Conservation (phyloP, 2,888 invertebrate genomes). For the Uropetala carovei region DNA sequence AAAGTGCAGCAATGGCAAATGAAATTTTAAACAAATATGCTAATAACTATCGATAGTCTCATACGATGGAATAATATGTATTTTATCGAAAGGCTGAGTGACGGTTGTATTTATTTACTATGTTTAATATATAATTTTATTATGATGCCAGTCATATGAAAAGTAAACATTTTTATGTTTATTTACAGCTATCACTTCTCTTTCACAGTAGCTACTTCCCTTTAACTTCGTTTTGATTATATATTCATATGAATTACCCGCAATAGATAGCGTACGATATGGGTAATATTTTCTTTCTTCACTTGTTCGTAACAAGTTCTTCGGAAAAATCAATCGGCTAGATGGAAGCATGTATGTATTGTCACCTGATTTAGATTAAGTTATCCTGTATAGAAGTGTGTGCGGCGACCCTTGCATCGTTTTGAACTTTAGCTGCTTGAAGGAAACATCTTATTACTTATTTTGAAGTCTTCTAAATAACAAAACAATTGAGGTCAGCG, state of each 20-base stretch:
- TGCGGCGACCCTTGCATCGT: conserved; percentile 8
- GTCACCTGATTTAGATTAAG: background rate
- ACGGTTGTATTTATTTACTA: too few relatives aligned
- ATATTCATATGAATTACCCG: background rate
- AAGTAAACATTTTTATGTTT: too few relatives aligned
- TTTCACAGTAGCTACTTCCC: background rate
- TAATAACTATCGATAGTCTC: too few relatives aligned
- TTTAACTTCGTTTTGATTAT: background rate
- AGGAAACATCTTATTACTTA: background rate
- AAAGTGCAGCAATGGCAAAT: too few relatives aligned
- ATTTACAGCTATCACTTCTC: too few relatives aligned
- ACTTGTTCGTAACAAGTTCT: background rate
- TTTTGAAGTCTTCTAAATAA: background rate
- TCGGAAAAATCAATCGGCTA: conserved; percentile 44
- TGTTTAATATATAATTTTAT: too few relatives aligned
- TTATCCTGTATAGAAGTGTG: background rate
- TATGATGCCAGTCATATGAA: too few relatives aligned
- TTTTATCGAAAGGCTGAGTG: too few relatives aligned
- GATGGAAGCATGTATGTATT: background rate
- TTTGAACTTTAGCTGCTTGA: background rate
- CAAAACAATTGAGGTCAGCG: conserved; percentile 65
- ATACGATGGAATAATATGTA: too few relatives aligned
- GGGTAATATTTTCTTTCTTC: background rate
- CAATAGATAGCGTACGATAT: background rate
- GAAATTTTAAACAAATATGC: too few relatives aligned